Conservation (phyloP, 2,113 vertebrate species). For the Muntiacus muntjak region DNA sequence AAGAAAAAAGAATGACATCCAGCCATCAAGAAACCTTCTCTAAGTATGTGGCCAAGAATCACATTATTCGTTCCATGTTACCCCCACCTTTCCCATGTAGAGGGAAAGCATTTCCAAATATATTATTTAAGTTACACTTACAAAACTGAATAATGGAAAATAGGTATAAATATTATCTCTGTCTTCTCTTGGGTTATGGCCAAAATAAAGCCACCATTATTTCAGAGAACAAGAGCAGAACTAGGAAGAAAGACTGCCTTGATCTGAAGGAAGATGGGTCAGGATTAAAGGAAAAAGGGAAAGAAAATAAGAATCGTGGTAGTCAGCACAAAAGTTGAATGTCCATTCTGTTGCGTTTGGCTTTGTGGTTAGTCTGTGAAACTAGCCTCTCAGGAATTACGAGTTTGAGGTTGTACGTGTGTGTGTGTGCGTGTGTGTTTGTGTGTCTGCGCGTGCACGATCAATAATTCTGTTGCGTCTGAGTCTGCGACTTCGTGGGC, state of each 20-base stretch:
- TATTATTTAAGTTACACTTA: not conserved
- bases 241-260: not conserved
- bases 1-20: not conserved
- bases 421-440: not conserved
- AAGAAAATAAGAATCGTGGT: not conserved
- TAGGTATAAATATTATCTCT: not conserved
- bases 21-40: not conserved
- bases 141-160: not conserved
- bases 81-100: not conserved
- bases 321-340: not conserved
- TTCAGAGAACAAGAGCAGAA: not conserved
- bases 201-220: slow-evolving; percentile 31
- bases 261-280: not conserved
- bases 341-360: not conserved
- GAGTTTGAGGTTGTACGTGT: not conserved
- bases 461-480: not conserved
- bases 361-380: not conserved
- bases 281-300: not conserved
- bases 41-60: not conserved
- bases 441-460: fast-evolving
- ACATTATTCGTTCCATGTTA: not conserved
- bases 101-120: not conserved
- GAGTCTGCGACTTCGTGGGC: not conserved
- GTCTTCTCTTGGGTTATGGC: not conserved
- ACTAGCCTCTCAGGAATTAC: not conserved